A percentile compares a stretch with the other conserved stretches of the same genome.
These are phyloP conservation scores for Oedothorax gibbosus DNA, from an alignment of 1,140 invertebrate genomes.

Conservation along the genomic window DNA sequence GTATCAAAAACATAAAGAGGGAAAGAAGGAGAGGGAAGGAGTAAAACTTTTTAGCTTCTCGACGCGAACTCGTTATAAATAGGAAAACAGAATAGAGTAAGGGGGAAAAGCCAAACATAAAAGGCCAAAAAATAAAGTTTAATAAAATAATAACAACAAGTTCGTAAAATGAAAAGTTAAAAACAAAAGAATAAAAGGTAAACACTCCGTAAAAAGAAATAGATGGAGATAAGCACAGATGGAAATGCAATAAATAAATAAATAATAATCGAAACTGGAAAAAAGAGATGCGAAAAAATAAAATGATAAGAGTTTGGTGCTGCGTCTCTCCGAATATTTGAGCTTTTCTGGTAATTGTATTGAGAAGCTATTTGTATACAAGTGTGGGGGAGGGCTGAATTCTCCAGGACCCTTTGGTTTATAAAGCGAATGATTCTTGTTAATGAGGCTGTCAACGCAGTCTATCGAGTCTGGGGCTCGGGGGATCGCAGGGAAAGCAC, in stretches of 20 bases:
- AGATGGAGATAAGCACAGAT: constrained; percentile 38
- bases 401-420: constrained; percentile 55
- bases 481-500: constrained; percentile 21
- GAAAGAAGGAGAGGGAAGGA: not conserved
- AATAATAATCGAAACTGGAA: constrained; percentile 30
- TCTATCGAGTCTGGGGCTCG: constrained; percentile 48
- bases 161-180: not conserved
- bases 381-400: constrained; percentile 31
- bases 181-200: constrained; percentile 42
- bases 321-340: constrained; percentile 23
- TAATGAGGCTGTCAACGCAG: constrained; percentile 59
- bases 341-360: constrained; percentile 59
- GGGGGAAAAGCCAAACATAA: constrained; percentile 11
- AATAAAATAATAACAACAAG: constrained; percentile 14
- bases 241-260: constrained; percentile 48
- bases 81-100: constrained; percentile 11
- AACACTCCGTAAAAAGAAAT: constrained; percentile 47
- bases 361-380: constrained; percentile 59
- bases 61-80: constrained; percentile 52
- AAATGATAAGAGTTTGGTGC: constrained; percentile 16
- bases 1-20: constrained; percentile 38
- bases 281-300: constrained; percentile 21
- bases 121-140: constrained; percentile 25
- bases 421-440: constrained; percentile 61
- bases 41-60: constrained; percentile 25